Percentiles rank a stretch among this genome's conserved stretches.
These are phyloP conservation scores for Sterrhoptilus dennistouni DNA, from an alignment of 2,113 vertebrate genomes.

Conservation along the genomic window DNA sequence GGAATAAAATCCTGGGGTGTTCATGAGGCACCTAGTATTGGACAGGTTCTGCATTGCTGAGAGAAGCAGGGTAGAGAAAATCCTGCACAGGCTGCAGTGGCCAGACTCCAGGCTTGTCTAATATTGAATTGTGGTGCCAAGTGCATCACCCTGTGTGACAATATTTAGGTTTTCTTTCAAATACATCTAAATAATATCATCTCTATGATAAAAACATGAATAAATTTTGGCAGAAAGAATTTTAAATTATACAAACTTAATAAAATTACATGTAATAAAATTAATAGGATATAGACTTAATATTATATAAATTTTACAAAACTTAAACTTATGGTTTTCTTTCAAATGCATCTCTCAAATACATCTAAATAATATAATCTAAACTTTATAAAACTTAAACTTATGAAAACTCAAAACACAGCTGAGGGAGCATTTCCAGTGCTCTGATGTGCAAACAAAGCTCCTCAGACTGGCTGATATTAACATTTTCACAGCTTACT, in stretches of 20 bases:
- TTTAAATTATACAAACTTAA: no score
- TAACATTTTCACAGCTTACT: background rate
- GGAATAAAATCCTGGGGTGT: background rate
- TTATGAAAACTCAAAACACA: no score
- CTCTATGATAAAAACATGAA: no score
- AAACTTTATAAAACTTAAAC: no score
- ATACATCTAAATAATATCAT: no score
- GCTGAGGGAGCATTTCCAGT: background rate
- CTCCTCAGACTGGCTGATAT: background rate
- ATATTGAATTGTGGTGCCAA: background rate
- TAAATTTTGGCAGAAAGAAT: no score
- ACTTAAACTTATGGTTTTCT: no score
- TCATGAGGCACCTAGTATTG: background rate
- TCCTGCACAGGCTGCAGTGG: background rate
- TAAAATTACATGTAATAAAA: no score
- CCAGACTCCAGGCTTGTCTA: background rate
- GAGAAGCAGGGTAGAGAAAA: background rate
- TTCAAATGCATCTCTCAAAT: no score
- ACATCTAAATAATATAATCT: no score
- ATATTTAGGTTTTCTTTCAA: background rate
- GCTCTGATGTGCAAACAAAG: background rate
- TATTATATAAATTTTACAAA: no score
- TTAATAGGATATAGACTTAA: no score
- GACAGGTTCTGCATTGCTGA: background rate
- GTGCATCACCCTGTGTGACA: background rate